Conservation (phyloP, 2,888 invertebrate species). For the Drosophila testacea region DNA sequence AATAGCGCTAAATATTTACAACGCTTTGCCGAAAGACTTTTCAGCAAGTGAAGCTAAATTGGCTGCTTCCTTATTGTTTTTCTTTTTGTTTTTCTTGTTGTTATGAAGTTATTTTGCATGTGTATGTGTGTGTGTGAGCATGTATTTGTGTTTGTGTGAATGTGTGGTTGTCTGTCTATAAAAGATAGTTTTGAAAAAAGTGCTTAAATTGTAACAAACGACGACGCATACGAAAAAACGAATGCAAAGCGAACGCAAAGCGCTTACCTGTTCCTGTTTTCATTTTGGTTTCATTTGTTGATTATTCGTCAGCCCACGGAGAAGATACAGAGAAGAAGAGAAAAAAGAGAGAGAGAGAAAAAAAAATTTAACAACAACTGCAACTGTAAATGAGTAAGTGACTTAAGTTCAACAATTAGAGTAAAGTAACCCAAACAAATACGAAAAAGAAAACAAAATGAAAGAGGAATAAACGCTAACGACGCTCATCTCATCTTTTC, state of each 20-base stretch:
- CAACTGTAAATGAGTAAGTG: conserved; percentile 50
- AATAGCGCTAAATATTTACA: conserved; percentile 73
- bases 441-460: conserved; percentile 11
- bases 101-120: conserved; percentile 52
- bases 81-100: conserved; percentile 25
- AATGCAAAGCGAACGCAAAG: conserved; percentile 60
- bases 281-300: conserved; percentile 31
- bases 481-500: conserved; percentile 63
- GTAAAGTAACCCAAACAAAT: conserved; percentile 30
- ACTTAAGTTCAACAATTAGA: conserved; percentile 40
- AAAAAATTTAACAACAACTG: conserved; percentile 40
- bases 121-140: conserved; percentile 32
- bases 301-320: conserved; percentile 32
- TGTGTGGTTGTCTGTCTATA: conserved; percentile 40
- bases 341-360: conserved; percentile 15
- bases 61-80: conserved; percentile 67
- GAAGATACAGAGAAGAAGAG: conserved; percentile 20
- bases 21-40: conserved; percentile 57
- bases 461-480: conserved; percentile 20
- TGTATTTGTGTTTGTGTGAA: conserved; percentile 20
- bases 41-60: conserved; percentile 53
- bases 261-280: conserved; percentile 78
- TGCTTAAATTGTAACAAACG: conserved; percentile 75
- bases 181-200: conserved; percentile 76
- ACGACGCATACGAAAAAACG: conserved; percentile 64